phyloP scores from a whole-genome alignment of 1,140 invertebrate species.

The Neuroterus valhalla region DNA sequence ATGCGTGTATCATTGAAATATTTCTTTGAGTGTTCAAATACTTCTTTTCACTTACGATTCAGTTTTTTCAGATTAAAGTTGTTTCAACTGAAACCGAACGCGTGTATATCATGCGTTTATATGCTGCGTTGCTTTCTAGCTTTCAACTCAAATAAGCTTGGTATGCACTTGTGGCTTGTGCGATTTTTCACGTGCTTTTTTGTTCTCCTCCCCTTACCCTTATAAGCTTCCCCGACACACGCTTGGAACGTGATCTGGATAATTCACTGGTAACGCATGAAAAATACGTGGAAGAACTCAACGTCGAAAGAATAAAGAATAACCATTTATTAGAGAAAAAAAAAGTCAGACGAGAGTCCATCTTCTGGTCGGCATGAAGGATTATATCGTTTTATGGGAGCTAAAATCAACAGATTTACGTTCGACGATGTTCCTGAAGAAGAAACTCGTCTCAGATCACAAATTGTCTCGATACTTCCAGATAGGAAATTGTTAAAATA shows the following conservation, averaged over 20 bases:
- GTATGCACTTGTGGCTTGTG: slow-evolving; percentile 13
- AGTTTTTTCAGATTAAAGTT: too few relatives aligned
- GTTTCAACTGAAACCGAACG: background rate
- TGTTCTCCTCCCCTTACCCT: slow-evolving; percentile 3
- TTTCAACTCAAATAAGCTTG: slow-evolving; percentile 18
- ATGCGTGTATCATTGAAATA: too few relatives aligned
- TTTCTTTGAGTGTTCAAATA: too few relatives aligned
- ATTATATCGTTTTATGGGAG: slow-evolving; percentile 1
- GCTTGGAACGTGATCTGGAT: slow-evolving; percentile 38
- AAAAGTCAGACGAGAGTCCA: slow-evolving; percentile 2
- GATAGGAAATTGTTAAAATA: background rate
- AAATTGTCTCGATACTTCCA: background rate
- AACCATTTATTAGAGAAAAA: background rate
- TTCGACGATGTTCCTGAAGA: background rate
- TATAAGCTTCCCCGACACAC: slow-evolving; percentile 15
- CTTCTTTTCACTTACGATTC: too few relatives aligned
- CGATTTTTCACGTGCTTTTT: slow-evolving; percentile 23
- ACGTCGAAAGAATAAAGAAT: slow-evolving; percentile 1
- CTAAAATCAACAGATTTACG: background rate
- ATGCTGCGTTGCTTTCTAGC: background rate
- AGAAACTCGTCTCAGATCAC: background rate
- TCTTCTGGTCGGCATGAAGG: background rate
- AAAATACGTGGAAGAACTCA: slow-evolving; percentile 25
- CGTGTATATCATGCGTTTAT: slow-evolving; percentile 23
- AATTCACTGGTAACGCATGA: slow-evolving; percentile 32